Percentiles rank a stretch among this genome's conserved stretches.
phyloP scores from a whole-genome alignment of 2,888 invertebrate species.

The Hyppa rectilinea region DNA sequence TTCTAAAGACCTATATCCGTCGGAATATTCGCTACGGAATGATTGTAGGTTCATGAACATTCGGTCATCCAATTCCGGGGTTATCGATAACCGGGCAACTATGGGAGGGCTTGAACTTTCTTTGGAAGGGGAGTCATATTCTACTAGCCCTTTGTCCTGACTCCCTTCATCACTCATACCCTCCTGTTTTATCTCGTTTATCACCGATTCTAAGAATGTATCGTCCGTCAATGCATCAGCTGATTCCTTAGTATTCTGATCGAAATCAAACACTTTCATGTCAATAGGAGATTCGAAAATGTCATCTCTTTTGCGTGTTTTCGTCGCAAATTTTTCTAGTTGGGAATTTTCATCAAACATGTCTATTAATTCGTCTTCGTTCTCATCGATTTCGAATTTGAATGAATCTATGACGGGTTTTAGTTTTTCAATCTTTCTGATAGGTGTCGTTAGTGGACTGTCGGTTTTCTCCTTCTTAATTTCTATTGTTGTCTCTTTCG shows the following conservation, averaged over 20 bases:
- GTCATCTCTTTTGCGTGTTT: slow-evolving; percentile 66
- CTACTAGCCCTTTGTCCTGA: slow-evolving; percentile 84
- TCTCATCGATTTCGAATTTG: slow-evolving; percentile 85
- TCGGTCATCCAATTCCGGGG: slow-evolving; percentile 83
- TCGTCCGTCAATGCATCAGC: slow-evolving; percentile 82
- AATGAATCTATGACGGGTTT: slow-evolving; percentile 85
- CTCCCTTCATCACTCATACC: slow-evolving; percentile 80
- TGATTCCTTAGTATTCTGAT: slow-evolving; percentile 73
- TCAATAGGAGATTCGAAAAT: slow-evolving; percentile 74
- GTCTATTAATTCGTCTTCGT: slow-evolving; percentile 82
- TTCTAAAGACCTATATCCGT: slow-evolving; percentile 66
- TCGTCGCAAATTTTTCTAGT: slow-evolving; percentile 73
- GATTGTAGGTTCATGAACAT: slow-evolving; percentile 62
- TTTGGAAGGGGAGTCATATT: slow-evolving; percentile 85
- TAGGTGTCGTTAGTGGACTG: slow-evolving; percentile 62
- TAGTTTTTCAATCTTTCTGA: slow-evolving; percentile 76
- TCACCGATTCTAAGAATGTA: slow-evolving; percentile 85
- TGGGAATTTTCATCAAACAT: slow-evolving; percentile 78
- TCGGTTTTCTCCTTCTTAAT: slow-evolving; percentile 64
- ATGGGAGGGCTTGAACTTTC: slow-evolving; percentile 67
- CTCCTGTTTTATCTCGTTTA: slow-evolving; percentile 87
- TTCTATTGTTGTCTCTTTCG: slow-evolving; percentile 67
- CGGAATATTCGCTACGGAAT: slow-evolving; percentile 64
- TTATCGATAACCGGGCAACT: slow-evolving; percentile 74
- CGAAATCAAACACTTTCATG: slow-evolving; percentile 73